Percentiles rank a stretch among this genome's conserved stretches.
phyloP scores from a whole-genome alignment of 1,140 invertebrate species.

The Leptonema lineaticorne region DNA sequence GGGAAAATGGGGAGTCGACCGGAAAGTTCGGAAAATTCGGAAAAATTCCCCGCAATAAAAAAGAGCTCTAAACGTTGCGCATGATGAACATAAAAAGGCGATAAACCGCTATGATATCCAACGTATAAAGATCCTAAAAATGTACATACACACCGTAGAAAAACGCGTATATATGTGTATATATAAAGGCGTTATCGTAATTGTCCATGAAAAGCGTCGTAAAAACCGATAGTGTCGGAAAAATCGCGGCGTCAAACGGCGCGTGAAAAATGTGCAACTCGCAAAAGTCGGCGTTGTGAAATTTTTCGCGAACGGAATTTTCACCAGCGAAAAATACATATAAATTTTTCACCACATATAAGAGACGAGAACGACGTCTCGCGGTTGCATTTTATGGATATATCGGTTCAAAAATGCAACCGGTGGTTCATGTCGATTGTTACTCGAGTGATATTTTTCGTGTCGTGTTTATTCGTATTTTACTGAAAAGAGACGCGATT shows the following conservation, averaged over 20 bases:
- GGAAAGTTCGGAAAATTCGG: slow-evolving; percentile 9
- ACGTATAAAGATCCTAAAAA: slow-evolving; percentile 19
- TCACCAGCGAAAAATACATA: not conserved
- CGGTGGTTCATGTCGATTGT: not conserved
- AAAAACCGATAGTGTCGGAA: slow-evolving; percentile 14
- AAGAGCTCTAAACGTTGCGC: slow-evolving; percentile 10
- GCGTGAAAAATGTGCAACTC: no score
- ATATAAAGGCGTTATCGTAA: slow-evolving; percentile 17
- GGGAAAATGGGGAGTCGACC: not conserved
- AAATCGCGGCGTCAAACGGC: no score
- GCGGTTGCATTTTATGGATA: not conserved
- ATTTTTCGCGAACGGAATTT: not conserved
- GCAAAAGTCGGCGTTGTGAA: slow-evolving; percentile 4
- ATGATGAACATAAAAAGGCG: slow-evolving; percentile 24
- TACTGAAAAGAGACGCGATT: no score
- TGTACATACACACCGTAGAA: no score
- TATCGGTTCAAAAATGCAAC: not conserved
- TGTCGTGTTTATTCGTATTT: no score
- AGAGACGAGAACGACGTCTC: not conserved
- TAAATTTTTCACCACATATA: not conserved
- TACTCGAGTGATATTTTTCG: no score
- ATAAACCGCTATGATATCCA: slow-evolving; percentile 16
- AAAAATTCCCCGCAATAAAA: no score
- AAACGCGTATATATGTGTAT: no score
- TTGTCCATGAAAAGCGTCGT: slow-evolving; percentile 22